phyloP scores from a whole-genome alignment of 2,113 vertebrate species.

The Acanthisitta chloris region DNA sequence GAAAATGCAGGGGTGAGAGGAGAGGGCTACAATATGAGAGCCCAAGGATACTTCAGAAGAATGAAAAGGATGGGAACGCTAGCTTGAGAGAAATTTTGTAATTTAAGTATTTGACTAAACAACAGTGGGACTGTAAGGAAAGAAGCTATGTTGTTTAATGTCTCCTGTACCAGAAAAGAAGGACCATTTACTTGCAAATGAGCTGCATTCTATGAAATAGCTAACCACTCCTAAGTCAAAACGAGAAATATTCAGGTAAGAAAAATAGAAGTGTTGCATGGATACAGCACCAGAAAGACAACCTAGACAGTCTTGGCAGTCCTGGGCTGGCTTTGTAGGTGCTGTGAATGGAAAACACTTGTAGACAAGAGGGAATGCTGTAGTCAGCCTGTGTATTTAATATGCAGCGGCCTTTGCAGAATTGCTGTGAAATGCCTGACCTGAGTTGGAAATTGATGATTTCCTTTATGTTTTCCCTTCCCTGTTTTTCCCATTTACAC shows the following conservation, averaged over 20 bases:
- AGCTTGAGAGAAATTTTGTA: not conserved
- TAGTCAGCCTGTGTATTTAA: not conserved
- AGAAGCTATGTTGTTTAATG: not conserved
- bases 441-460: not conserved
- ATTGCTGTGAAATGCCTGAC: constrained; percentile 7
- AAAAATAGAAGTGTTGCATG: not conserved
- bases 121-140: not conserved
- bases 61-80: not conserved
- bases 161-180: not conserved
- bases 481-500: constrained; percentile 2
- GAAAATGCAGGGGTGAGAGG: not conserved
- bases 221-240: not conserved
- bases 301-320: not conserved
- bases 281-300: not conserved
- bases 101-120: not conserved
- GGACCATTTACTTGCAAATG: not conserved
- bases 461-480: constrained; percentile 7
- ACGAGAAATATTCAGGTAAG: not conserved
- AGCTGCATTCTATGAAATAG: not conserved
- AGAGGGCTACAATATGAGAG: not conserved
- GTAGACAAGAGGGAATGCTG: constrained; percentile 2
- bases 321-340: not conserved
- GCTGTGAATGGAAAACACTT: constrained; percentile 59
- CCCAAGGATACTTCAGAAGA: not conserved
- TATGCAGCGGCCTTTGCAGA: constrained; percentile 2